A percentile compares a stretch with the other conserved stretches of the same genome.
Evolutionary conservation across 2,888 invertebrate genomes (phyloP).

Genomic region (Trisateles emortualis): DNA sequence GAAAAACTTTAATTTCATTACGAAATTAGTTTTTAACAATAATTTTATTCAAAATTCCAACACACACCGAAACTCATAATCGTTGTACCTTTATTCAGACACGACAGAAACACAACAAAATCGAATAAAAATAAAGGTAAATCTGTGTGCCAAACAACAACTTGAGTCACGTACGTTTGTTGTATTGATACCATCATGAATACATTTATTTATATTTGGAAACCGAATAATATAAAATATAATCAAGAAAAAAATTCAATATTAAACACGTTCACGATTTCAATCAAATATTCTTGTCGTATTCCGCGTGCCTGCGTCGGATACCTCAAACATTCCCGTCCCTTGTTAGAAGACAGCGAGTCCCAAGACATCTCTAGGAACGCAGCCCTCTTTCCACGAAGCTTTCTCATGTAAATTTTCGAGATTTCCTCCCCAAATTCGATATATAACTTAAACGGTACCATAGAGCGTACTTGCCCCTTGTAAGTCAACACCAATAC

Average conservation of each 20-base stretch:
- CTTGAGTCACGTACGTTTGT: constrained; percentile 2
- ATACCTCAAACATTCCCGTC: constrained; percentile 77
- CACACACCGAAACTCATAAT: no score
- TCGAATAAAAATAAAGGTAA: constrained; percentile 4
- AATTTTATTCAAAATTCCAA: not conserved
- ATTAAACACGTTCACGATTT: constrained; percentile 71
- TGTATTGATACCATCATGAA: not conserved
- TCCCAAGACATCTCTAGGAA: constrained; percentile 59
- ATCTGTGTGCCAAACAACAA: not conserved
- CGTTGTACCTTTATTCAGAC: no score
- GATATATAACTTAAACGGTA: constrained; percentile 73
- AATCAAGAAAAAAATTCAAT: constrained; percentile 58
- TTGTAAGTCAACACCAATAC: constrained; percentile 41
- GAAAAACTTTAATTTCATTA: constrained; percentile 55
- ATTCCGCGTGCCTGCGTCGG: constrained; percentile 69
- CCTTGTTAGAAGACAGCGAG: constrained; percentile 72
- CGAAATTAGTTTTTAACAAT: constrained; percentile 24
- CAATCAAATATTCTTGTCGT: constrained; percentile 77
- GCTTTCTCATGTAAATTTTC: constrained; percentile 82
- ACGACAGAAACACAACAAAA: not conserved
- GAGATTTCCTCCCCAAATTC: constrained; percentile 75
- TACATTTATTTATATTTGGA: constrained; percentile 7
- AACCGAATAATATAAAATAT: constrained; percentile 12
- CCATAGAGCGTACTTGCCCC: constrained; percentile 52
- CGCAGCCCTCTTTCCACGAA: constrained; percentile 62